These are phyloP conservation scores for Tamandua tetradactyla DNA, from an alignment of 2,797 vertebrate genomes.

Conservation along the genomic window DNA sequence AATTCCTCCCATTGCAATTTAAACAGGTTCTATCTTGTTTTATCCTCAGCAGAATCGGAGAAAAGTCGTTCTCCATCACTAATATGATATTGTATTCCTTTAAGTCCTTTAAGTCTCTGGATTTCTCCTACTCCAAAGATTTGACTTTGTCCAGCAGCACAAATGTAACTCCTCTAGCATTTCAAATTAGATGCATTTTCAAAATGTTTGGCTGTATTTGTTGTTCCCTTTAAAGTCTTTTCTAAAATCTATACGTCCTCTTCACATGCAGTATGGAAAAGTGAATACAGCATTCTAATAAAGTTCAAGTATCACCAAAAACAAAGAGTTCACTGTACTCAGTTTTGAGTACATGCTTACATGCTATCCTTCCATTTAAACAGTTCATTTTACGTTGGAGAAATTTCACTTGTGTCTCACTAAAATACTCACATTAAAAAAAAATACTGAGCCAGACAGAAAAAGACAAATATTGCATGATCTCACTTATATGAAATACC, in stretches of 20 bases:
- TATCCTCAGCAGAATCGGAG: constrained; percentile 46
- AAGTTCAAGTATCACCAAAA: background rate
- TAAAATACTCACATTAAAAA: background rate
- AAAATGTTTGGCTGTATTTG: constrained; percentile 11
- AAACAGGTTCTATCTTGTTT: constrained; percentile 58
- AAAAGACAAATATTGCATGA: no score
- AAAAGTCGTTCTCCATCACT: constrained; percentile 40
- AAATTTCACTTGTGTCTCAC: background rate
- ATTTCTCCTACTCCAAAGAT: background rate
- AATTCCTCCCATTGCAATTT: constrained; percentile 55
- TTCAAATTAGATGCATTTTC: constrained; percentile 52
- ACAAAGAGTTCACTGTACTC: background rate
- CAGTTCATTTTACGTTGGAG: background rate
- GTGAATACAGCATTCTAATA: background rate
- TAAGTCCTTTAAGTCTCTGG: constrained; percentile 57
- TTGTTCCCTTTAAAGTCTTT: constrained; percentile 31
- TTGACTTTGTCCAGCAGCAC: constrained; percentile 48
- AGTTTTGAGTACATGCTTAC: no score
- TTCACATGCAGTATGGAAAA: background rate
- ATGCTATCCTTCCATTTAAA: background rate
- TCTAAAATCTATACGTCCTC: background rate
- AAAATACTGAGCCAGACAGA: background rate
- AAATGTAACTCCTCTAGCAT: constrained; percentile 30
- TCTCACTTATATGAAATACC: no score
- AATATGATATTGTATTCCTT: constrained; percentile 62